Evolutionary conservation across 2,888 invertebrate genomes (phyloP).

Genomic region (Leptarthrus brevirostris): DNA sequence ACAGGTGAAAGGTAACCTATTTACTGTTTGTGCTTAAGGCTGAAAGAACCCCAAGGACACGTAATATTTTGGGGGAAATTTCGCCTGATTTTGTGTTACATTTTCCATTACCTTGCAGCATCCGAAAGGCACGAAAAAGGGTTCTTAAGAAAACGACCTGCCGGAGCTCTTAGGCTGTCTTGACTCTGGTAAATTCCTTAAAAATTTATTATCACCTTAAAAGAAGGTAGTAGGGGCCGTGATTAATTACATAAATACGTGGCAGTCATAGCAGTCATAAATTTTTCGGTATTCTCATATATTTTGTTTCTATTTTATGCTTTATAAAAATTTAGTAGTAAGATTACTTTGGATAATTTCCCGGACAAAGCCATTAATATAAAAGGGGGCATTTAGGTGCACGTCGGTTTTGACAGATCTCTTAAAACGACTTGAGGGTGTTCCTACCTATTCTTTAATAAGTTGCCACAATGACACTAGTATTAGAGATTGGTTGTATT

Average conservation of each 20-base stretch:
- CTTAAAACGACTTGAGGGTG: no score
- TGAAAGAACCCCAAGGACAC: not conserved
- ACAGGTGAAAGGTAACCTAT: constrained; percentile 23
- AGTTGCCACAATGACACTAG: no score
- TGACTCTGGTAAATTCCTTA: not conserved
- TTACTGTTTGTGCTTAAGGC: constrained; percentile 4
- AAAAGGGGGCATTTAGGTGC: not conserved
- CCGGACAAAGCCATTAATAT: not conserved
- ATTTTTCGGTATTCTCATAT: constrained; percentile 24
- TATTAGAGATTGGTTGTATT: no score
- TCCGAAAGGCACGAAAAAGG: not conserved
- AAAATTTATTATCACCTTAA: constrained; percentile 23
- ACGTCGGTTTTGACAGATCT: not conserved
- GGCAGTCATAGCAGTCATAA: constrained; percentile 37
- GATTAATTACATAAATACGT: constrained; percentile 39
- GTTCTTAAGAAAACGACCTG: not conserved
- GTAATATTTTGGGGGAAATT: not conserved
- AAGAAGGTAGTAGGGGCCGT: constrained; percentile 16
- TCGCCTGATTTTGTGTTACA: not conserved
- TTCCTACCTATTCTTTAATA: no score
- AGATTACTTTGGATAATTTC: not conserved
- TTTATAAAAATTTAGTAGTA: constrained; percentile 33
- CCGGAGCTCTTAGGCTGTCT: not conserved
- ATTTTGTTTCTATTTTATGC: not conserved
- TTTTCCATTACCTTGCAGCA: constrained; percentile 3